phyloP scores from a whole-genome alignment of 1,140 invertebrate species.

The Marisa cornuarietis region DNA sequence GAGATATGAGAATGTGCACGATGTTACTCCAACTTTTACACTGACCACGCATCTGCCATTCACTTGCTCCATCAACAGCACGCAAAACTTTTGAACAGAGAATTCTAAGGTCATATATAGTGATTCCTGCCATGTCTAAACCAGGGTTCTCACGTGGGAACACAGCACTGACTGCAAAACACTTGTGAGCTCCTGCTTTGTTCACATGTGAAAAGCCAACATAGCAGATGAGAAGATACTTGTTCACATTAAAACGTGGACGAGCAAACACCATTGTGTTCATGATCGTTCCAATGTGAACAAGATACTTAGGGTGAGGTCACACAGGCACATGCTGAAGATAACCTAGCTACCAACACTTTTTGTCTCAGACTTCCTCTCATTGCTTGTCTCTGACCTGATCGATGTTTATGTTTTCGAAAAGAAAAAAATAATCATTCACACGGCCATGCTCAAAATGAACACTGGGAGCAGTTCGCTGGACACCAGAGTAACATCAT shows the following conservation, averaged over 20 bases:
- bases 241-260: constrained; percentile 26
- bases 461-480: background rate
- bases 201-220: background rate
- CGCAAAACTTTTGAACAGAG: too few relatives aligned
- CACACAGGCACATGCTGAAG: constrained; percentile 19
- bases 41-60: too few relatives aligned
- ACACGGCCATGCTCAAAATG: background rate
- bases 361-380: background rate
- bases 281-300: constrained; percentile 23
- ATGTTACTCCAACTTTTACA: too few relatives aligned
- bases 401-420: background rate
- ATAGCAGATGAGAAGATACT: background rate
- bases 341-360: background rate
- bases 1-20: too few relatives aligned
- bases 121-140: too few relatives aligned
- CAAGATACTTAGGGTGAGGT: background rate
- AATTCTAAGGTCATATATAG: too few relatives aligned
- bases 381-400: too few relatives aligned
- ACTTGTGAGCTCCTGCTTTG: too few relatives aligned
- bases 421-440: background rate
- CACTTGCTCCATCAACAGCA: too few relatives aligned
- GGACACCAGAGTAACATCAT: background rate
- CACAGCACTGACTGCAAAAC: too few relatives aligned
- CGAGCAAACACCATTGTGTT: constrained; percentile 15
- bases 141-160: too few relatives aligned